Evolutionary conservation across 2,888 invertebrate species (phyloP), one percentile per base, ranked within the genome.

Genomic region (Drosophila macrothrix): DNA sequence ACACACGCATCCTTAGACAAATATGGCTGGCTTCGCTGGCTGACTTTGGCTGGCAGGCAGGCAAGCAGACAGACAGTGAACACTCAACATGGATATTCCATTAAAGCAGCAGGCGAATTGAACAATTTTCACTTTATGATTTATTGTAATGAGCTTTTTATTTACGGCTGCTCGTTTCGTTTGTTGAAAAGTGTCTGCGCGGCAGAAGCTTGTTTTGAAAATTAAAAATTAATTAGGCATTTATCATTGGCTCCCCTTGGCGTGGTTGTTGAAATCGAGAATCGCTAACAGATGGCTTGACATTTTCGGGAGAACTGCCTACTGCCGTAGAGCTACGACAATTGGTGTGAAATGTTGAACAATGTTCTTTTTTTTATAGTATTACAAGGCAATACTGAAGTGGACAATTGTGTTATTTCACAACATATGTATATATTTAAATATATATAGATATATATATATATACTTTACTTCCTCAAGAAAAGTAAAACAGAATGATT

Each of bases 151-250:
- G 90, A 88, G 87, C 70, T 76, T 84, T 85, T 90, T 90, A 88
- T 88, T 88, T 88, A 90, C 85, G 90, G 75, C 59, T 25, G 28
- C 43, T 22, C 65, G 35, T 68, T 72, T 33, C 61, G 50, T 66
- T 63, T 67, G 72, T 76, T 60, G 37, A 64, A 64, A 66, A 68
- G 39, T 63, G 73, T 52, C 70, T 78, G 78, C 31, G 25, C 31
- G 53, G 12, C 59, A 29, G 70, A 62, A 67, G 68, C 76, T 74
- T 77, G 71, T 80, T 84, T 83, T 60, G 49, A 66, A 87, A 88
- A 89, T 87, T 85, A 89, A 88, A 87, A 90, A 85, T 90, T 90
- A 87, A 87, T 87, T 87, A 87, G 82, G 80, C 90, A 87, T 87
- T 90, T 90, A 85, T 90, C 90, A 87, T 80, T 82, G 68, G 29